Evolutionary conservation across 2,888 invertebrate genomes (phyloP), one percentile per base, ranked within the genome.

Genomic region (Agrenia bidenticulata): DNA sequence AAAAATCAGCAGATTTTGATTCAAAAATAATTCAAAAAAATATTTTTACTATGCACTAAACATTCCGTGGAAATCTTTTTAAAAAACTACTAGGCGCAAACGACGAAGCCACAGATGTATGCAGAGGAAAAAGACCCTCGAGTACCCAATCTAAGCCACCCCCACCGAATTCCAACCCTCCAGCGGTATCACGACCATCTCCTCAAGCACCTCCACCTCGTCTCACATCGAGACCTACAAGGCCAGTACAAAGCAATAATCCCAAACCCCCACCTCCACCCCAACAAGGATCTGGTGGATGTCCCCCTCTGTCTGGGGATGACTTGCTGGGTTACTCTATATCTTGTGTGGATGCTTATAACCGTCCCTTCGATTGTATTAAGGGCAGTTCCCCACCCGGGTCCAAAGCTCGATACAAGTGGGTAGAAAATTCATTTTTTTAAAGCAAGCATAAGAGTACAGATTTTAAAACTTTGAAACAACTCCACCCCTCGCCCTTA

Each of bases 51-150:
- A 39, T 39, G 49, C 17, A 17, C 19, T 49, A 23, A 39, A 42
- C 7, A 21, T 42, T 42, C 19, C 7, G 4, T 45, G 15, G 21
- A 17, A 51, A n/a, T 61, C 19, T 61, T 19, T n/a, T n/a, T n/a
- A n/a, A n/a, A n/a, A n/a, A n/a, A n/a, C n/a, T n/a, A 17, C 7
- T 24, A 70, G 72, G 75, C n/a, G 73, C 69, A 26, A 69, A 70
- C 24, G 75, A 75, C 49, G 75, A 75, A 65, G 63, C 72, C 5
- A 42, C 53, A 2, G 75, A 75, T 53, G 59, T 75, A 2, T 75
- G 73, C 41, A n/a, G 2, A 54, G 56, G 63, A 55, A 45, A 49
- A 62, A 15, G n/a, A 24, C 39, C 39, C 39, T 15, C 7, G 39
- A 39, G 15, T 5, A 21, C 45, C 7, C 45, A 45, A 45, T 9